Percentiles rank a stretch among this genome's conserved stretches.
phyloP scores from a whole-genome alignment of 2,113 vertebrate species.

The Piprites chloris region DNA sequence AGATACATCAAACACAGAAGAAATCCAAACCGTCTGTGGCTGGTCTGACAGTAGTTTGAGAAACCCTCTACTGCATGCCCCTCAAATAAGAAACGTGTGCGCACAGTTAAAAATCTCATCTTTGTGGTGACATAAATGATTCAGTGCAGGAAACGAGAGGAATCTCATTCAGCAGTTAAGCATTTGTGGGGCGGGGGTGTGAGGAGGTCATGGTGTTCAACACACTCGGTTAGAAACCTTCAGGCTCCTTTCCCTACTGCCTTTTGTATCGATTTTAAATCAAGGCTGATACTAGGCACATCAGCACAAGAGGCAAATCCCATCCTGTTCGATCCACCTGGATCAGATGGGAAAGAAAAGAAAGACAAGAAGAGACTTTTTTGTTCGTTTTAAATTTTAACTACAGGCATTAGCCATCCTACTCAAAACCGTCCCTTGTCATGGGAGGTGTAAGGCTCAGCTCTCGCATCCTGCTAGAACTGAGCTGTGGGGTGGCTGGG shows the following conservation, averaged over 20 bases:
- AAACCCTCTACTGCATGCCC: neutral
- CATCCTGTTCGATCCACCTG: neutral
- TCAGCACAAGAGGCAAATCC: neutral
- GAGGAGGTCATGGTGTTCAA: slow-evolving; percentile 18
- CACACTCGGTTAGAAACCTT: neutral
- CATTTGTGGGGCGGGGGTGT: slow-evolving; percentile 24
- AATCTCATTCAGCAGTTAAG: slow-evolving; percentile 44
- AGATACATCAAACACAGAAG: slow-evolving; percentile 5
- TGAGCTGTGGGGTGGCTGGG: neutral
- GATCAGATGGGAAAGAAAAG: neutral
- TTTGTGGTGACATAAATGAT: slow-evolving; percentile 65
- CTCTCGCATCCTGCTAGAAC: neutral
- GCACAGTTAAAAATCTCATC: slow-evolving; percentile 34
- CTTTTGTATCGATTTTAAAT: neutral
- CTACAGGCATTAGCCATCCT: neutral
- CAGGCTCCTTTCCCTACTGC: neutral
- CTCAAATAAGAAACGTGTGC: slow-evolving; percentile 52
- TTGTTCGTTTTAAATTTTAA: neutral
- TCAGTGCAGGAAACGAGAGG: slow-evolving; percentile 48
- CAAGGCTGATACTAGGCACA: neutral
- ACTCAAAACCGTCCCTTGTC: neutral
- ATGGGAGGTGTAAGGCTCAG: neutral
- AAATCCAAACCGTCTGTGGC: slow-evolving; percentile 20
- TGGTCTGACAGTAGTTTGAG: slow-evolving; percentile 40
- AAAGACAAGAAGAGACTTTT: neutral